A percentile compares a stretch with the other conserved stretches of the same genome.
Evolutionary conservation across 2,797 vertebrate genomes (phyloP).

Genomic region (Urophycis tenuis): DNA sequence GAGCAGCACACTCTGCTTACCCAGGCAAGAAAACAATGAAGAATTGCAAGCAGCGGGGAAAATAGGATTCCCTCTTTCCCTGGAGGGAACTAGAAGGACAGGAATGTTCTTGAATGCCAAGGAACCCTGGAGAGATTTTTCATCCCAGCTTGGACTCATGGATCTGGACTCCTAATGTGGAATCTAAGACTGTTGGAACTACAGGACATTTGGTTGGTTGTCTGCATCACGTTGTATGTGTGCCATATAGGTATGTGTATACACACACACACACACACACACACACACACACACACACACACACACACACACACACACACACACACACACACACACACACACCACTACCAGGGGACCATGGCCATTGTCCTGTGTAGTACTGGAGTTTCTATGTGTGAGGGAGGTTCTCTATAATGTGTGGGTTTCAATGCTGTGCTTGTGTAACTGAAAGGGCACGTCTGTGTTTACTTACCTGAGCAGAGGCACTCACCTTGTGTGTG

Average conservation of each 20-base stretch:
- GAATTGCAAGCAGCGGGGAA: neutral
- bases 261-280: neutral
- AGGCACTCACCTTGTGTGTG: neutral
- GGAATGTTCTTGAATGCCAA: constrained; percentile 31
- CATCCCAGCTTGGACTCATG: constrained; percentile 41
- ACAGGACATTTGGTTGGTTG: constrained; percentile 54
- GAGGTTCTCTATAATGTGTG: neutral
- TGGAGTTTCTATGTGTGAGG: neutral
- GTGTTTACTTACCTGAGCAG: constrained; percentile 6
- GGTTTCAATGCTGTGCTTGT: neutral
- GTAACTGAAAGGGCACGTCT: neutral
- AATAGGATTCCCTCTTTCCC: neutral
- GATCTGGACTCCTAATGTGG: constrained; percentile 68
- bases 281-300: neutral
- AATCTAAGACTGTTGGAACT: constrained; percentile 51
- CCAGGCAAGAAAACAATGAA: constrained; percentile 5
- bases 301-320: neutral
- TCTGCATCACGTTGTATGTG: constrained; percentile 65
- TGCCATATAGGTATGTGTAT: constrained; percentile 68
- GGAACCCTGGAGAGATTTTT: constrained; percentile 43
- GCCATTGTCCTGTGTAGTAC: neutral
- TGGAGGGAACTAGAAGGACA: neutral
- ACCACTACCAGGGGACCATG: neutral
- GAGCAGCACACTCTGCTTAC: neutral
- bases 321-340: neutral